Percentiles rank a stretch among this genome's conserved stretches.
Conservation (phyloP, 2,888 invertebrate species). For the Heliothis peltigera region DNA sequence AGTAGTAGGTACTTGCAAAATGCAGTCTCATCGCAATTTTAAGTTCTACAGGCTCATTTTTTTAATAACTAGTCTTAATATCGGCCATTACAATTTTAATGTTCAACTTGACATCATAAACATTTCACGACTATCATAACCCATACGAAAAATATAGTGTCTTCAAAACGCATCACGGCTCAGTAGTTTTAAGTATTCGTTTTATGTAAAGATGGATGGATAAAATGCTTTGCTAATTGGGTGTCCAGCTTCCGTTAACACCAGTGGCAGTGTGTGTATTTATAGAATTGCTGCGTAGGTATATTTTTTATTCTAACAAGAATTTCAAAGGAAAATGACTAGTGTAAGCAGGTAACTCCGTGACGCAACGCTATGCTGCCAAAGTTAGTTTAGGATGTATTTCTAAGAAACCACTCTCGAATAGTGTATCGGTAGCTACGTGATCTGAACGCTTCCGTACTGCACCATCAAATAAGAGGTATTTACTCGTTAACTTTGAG, state of each 20-base stretch:
- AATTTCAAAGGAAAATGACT: conserved; percentile 4
- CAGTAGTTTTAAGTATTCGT: conserved; percentile 49
- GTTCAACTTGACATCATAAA: too few relatives aligned
- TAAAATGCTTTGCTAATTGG: conserved; percentile 55
- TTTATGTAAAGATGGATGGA: conserved; percentile 36
- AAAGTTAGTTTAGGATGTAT: conserved; percentile 48
- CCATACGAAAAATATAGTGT: conserved; percentile 33
- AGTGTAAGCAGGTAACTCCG: conserved; percentile 36
- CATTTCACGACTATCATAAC: conserved; percentile 41
- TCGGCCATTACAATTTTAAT: too few relatives aligned
- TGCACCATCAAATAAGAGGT: conserved; percentile 34
- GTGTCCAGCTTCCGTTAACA: conserved; percentile 45
- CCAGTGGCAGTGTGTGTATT: conserved; percentile 21
- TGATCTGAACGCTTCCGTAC: neutral
- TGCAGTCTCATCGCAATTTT: conserved; percentile 1
- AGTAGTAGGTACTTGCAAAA: neutral
- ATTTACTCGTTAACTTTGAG: conserved; percentile 29
- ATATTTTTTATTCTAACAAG: conserved; percentile 21
- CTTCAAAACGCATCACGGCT: conserved; percentile 52
- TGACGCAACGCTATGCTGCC: conserved; percentile 16
- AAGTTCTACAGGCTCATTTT: conserved; percentile 5
- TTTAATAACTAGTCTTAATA: too few relatives aligned
- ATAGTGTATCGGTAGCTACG: neutral
- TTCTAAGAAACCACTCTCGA: conserved; percentile 40
- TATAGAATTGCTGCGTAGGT: conserved; percentile 16